Evolutionary conservation across 2,797 vertebrate species (phyloP), one percentile per base, ranked within the genome.

Genomic region (Zenarchopterus dispar): DNA sequence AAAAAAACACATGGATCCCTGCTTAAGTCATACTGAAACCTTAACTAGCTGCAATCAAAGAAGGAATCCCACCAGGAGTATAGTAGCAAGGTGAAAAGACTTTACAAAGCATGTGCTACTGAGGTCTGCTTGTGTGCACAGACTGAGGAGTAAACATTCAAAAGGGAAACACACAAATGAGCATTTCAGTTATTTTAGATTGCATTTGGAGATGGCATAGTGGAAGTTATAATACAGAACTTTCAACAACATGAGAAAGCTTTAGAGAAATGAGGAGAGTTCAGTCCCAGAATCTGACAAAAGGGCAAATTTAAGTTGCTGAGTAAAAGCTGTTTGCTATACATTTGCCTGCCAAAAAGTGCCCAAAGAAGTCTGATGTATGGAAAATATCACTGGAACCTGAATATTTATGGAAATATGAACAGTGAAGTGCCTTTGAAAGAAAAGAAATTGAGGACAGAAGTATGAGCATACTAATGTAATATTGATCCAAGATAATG

Each of bases 401-500:
- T 80, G 62, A 62, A 75, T 82, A 74, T 80, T 56, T 78, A 88
- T 81, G 67, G 62, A 56, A 87, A 92, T 86, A 73, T 70, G 70
- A 65, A 85, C 72, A 66, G 67, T 64, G 53, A 75, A 67, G 74
- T 68, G 71, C 68, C 60, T 58, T 75, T 24, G 67, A 54, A 77
- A 59, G 43, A 71, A 68, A 62, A 49, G 39, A 68, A 78, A 61
- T 42, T 22, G 31, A 64, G 64, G 77, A 73, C 57, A 67, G 66
- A 82, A 78, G 61, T 84, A 71, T 36, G 77, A 89, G 85, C 71
- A 79, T 87, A 88, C 88, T 86, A 90, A 92, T 91, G 91, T 87
- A 88, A 91, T 92, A 92, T 90, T 85, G 92, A 93, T 91, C 81
- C 56, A 67, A 73, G 75, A 70, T 83, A 84, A 84, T 81, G 68